Evolutionary conservation across 2,888 invertebrate species (phyloP).

Genomic region (Caradrina clavipalpis): DNA sequence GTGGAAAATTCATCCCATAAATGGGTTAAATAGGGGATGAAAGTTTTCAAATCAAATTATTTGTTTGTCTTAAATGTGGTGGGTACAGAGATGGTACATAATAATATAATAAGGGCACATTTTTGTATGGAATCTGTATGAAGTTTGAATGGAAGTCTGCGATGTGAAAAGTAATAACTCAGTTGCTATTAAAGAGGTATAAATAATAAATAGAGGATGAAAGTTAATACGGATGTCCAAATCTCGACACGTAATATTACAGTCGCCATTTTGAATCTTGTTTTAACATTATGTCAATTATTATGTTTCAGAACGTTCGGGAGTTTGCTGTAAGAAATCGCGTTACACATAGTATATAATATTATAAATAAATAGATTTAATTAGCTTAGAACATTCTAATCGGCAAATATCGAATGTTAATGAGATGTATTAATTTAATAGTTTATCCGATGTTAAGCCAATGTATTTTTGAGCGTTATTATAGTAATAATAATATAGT

Average conservation of each 20-base stretch:
- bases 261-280: not conserved
- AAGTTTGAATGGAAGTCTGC: no score
- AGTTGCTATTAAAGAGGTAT: no score
- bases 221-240: no score
- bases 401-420: slow-evolving; percentile 66
- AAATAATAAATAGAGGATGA: no score
- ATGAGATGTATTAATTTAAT: slow-evolving; percentile 61
- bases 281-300: not conserved
- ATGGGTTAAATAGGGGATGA: no score
- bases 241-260: not conserved
- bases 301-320: slow-evolving; percentile 60
- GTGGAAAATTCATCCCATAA: no score
- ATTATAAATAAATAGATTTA: slow-evolving; percentile 63
- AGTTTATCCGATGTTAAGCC: slow-evolving; percentile 84
- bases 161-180: no score
- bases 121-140: no score
- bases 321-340: slow-evolving; percentile 61
- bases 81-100: no score
- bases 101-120: no score
- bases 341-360: slow-evolving; percentile 62
- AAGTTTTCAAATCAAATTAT: no score
- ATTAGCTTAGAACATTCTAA: slow-evolving; percentile 65
- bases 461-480: slow-evolving; percentile 90
- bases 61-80: no score
- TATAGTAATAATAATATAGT: slow-evolving; percentile 79